Base-by-base conservation (phyloP, 2,888 invertebrate species). In the Mechanitis mazaeus region DNA sequence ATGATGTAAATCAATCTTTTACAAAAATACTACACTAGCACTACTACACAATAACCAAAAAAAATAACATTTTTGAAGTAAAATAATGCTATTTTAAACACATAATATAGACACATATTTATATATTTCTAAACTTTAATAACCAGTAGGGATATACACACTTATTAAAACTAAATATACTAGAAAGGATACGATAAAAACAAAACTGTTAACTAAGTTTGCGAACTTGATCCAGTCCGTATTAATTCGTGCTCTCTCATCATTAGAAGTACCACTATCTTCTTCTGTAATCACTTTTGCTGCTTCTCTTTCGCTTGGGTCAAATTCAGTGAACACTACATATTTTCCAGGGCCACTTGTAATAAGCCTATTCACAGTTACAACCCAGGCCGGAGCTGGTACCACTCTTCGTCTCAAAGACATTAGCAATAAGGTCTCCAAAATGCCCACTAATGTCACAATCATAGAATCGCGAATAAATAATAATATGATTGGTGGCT, bases 401-500 rank as follows among this genome's bases (percentile, higher is more conserved):
- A 75, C 66, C 45, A 67, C 69, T 7, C 81, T 78, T 56, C 75
- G 72, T 54, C 82, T 77, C 60, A 88, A 62, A 59, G 79, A 75
- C 85, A 83, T 85, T 67, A 90, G 68, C 47, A 82, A 63, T 65
- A 90, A 72, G 0, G 89, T 89, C 66, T 83, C 72, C 55, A 86
- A 68, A 53, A 89, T 81, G 3, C 78, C 82, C 28, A 74, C 68
- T 64, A 89, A 65, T 3, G 86, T 85, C 47, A 90, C 60, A 33
- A 89, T 66, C 87, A 89, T 87, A 1, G 90, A 90, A 66, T 89
- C 89, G 31, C 88, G 80, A 2, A 89, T 71, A 61, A 90, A 89
- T 59, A 87, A 68, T 62, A 90, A 69, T 63, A 94, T 84, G 60
- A 92, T 87, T 1, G 94, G 94, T 38, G 91, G 85, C 20, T 89